Base-by-base conservation (phyloP, 2,113 vertebrate genomes). In the Glaucidium brasilianum region DNA sequence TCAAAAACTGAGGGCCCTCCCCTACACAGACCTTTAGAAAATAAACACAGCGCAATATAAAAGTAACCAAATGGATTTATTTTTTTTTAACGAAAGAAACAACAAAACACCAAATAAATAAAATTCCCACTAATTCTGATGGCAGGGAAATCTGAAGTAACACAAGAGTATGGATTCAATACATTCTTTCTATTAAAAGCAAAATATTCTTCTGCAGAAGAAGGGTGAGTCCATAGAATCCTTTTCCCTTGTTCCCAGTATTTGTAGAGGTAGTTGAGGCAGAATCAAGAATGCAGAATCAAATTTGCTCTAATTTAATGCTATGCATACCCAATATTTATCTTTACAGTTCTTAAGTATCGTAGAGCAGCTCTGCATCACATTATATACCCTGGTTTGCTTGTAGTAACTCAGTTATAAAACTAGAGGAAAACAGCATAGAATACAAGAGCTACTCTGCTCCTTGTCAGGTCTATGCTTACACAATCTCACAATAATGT, bases 1-100 rank as follows among this genome's bases (percentile, higher is more conserved):
- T 88, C 93, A 97, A 95, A 96, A 97, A 80, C 17, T 15, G 63
- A 90, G 56, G 76, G 72, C 85, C 41, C 37, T 94, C 22, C 73
- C 71, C 49, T 90, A 47, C 82, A 41, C 69, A 85, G 68, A 91
- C 66, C 71, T 80, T 21, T 62, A 60, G 41, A 93, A 92, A 96
- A 93, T 35, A 95, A 92, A 72, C 62, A 92, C 29, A 20, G 91
- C 83, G 80, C 56, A 66, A 67, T 69, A 55, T 76, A 69, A 9
- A 90, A 90, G 92, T 85, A 69, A 59, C 15, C 47, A 94, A 79
- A 60, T 17, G 27, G 56, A 86, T 86, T 93, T 53, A 58, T n/a
- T n/a, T n/a, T n/a, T n/a, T n/a, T n/a, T n/a, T n/a, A n/a, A n/a
- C n/a, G n/a, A n/a, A n/a, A n/a, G n/a, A n/a, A n/a, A n/a, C n/a